Base-by-base conservation (phyloP, 2,797 vertebrate genomes). In the Propithecus deckenii region DNA sequence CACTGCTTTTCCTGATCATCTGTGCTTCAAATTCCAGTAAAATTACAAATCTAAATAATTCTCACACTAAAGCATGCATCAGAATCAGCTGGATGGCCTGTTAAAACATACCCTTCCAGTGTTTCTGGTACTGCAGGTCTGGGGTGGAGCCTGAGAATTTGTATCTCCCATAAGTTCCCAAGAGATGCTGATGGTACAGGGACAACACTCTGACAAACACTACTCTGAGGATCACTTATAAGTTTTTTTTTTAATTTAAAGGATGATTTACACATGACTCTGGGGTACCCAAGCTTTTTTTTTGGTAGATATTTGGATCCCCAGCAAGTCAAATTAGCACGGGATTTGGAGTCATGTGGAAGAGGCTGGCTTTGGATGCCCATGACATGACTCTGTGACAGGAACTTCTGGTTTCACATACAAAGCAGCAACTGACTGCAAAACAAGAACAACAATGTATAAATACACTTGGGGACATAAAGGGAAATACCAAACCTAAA, bases 361-460 rank as follows among this genome's bases (percentile, higher is more conserved):
- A 86, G 85, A 23, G 72, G 32, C 46, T 81, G 57, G 74, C 63
- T 96, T 76, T 25, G 22, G 38, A 71, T 74, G 38, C 43, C 38
- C 48, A 28, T 14, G 63, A 86, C 32, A 28, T 57, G 55, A 83
- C 17, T 72, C 11, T 20, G 32, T 83, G 76, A 92, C 61, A 85
- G 59, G 30, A 90, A 91, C 76, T 90, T 95, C 91, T 83, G 41
- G 50, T 94, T 97, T 96, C 74, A 92, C 12, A 61, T 7, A 72
- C 22, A 72, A 71, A 95, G 17, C 59, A 94, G 50, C n/a, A 84
- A 52, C 57, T 96, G 87, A 89, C 72, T 61, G 48, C 8, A 81
- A 90, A 90, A 89, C 20, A 61, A 35, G 35, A 81, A 38, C 67
- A 95, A 80, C 30, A 65, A 69, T 23, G 20, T 35, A 86, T 43